Base-by-base conservation (phyloP, 2,113 vertebrate species). In the Alosa alosa region DNA sequence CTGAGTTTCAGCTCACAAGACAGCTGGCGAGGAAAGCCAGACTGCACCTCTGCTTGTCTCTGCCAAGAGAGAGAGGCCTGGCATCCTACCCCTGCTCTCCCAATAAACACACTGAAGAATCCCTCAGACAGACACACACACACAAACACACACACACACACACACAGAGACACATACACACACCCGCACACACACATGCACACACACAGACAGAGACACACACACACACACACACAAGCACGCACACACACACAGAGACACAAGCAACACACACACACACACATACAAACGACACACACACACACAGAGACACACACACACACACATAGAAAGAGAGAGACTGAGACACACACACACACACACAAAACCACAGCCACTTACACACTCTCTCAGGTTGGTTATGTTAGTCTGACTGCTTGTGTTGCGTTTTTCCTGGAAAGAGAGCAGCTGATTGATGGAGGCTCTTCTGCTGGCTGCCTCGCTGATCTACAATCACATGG, bases 21-120 rank as follows among this genome's bases (percentile, higher is more conserved):
- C 72, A 78, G 72, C 72, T 78, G 31, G 72, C 72, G 36, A 39
- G 72, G 72, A 78, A 78, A 25, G n/a, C 64, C 64, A 72, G 64
- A 25, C 64, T 72, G 25, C 64, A 72, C 64, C 64, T 72, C 64
- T 72, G 64, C 25, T 25, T n/a, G 10, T 25, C 64, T 25, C n/a
- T 72, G 64, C 64, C 64, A 72, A 72, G 64, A 36, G 20, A 18
- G 5, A 52, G 50, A 52, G 60, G n/a, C 50, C 50, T 52, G 50
- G 50, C 50, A 52, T 52, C 10, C 13, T 52, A 15, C 50, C 50
- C 50, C 11, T 52, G 13, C 50, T 52, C 50, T 52, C 50, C 50
- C 50, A 52, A 52, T 52, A 52, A 15, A 52, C 15, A 52, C 50
- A 52, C 50, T 15, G 11, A 52, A 52, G 50, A 15, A 52, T 52